These are phyloP conservation scores for Lathronympha strigana DNA, from an alignment of 2,888 invertebrate species.

Conservation along the genomic window DNA sequence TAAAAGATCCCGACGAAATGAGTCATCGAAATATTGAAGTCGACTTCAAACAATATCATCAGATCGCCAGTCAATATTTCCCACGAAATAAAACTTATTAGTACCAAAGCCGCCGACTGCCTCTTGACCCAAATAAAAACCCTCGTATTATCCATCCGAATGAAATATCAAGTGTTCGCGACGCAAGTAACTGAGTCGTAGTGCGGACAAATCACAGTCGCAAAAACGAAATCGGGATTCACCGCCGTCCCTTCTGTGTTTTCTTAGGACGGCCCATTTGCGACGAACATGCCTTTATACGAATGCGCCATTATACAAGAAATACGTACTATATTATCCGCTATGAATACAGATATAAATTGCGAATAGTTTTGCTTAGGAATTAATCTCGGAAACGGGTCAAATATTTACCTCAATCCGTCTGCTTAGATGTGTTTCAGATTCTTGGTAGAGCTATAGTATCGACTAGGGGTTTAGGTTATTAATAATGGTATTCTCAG, in stretches of 20 bases:
- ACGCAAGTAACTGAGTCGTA: slow-evolving; percentile 36
- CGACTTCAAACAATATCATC: slow-evolving; percentile 1
- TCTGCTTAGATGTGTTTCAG: slow-evolving; percentile 7
- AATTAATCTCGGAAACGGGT: slow-evolving; percentile 32
- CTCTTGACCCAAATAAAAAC: slow-evolving; percentile 39
- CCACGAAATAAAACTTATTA: slow-evolving; percentile 23
- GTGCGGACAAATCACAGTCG: slow-evolving; percentile 52
- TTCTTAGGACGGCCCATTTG: slow-evolving; percentile 67
- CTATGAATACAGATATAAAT: slow-evolving; percentile 36
- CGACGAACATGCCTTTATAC: slow-evolving; percentile 59
- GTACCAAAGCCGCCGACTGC: slow-evolving; percentile 23
- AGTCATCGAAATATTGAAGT: too few relatives aligned
- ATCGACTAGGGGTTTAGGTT: not conserved
- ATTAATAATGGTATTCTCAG: not conserved
- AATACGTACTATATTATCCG: slow-evolving; percentile 44
- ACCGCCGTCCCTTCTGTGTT: slow-evolving; percentile 56
- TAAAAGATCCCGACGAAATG: too few relatives aligned
- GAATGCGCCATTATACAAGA: slow-evolving; percentile 51
- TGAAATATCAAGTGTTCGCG: slow-evolving; percentile 40
- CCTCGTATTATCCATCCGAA: slow-evolving; percentile 36
- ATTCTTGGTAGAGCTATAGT: not conserved
- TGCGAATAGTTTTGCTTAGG: slow-evolving; percentile 30
- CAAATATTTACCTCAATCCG: slow-evolving; percentile 31
- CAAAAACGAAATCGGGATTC: slow-evolving; percentile 60
- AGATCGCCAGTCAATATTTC: slow-evolving; percentile 6